Evolutionary conservation across 2,888 invertebrate genomes (phyloP).

Genomic region (Acanthococcus lagerstroemiae): DNA sequence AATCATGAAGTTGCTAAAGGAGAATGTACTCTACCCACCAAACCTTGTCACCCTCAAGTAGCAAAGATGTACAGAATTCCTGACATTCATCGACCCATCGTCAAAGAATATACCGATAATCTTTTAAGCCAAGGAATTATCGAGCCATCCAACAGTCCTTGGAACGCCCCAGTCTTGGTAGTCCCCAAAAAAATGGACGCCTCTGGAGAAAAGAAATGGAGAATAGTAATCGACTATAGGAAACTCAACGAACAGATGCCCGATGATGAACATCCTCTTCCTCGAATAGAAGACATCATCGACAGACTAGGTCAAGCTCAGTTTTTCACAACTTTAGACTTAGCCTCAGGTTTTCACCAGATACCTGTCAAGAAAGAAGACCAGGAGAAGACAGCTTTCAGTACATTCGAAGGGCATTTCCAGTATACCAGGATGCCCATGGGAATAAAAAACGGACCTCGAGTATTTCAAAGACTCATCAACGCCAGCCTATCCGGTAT

Average conservation of each 20-base stretch:
- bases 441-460: conserved; percentile 31
- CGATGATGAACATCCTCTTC: conserved; percentile 20
- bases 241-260: conserved; percentile 11
- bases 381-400: conserved; percentile 27
- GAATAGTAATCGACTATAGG: conserved; percentile 35
- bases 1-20: background rate
- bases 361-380: conserved; percentile 17
- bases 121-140: background rate
- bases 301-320: conserved; percentile 12
- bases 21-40: background rate
- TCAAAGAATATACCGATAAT: background rate
- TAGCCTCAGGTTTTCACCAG: conserved; percentile 32
- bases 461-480: conserved; percentile 31
- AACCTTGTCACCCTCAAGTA: background rate
- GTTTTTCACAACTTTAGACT: conserved; percentile 30
- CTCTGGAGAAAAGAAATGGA: conserved; percentile 31
- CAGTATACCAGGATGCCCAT: conserved; percentile 31
- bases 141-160: background rate
- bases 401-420: conserved; percentile 21
- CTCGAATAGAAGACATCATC: conserved; percentile 15
- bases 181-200: background rate
- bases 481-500: conserved; percentile 32
- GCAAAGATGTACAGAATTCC: background rate
- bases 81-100: background rate
- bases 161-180: background rate